Base-by-base conservation (phyloP, 2,113 vertebrate genomes). In the Uria lomvia region DNA sequence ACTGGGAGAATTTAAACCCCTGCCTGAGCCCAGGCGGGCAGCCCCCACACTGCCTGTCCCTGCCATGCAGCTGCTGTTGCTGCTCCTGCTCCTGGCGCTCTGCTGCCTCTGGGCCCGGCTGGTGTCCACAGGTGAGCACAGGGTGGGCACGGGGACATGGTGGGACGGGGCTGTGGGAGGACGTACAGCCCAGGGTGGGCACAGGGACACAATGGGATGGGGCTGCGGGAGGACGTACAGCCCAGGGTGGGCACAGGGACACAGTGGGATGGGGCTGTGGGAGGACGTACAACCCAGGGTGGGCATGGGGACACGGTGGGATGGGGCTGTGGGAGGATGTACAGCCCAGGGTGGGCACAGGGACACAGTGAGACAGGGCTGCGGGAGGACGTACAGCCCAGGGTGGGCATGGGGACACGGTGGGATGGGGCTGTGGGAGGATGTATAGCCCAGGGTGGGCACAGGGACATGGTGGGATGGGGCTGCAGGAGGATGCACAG, bases 11-110 rank as follows among this genome's bases (percentile, higher is more conserved):
- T 94, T 96, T 97, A 97, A 96, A 86, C 0, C 60, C 26, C 62
- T 42, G 71, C n/a, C 63, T 4, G 52, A 16, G 45, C 60, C 47
- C 1, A 0, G 60, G 20, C 55, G 9, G 19, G 82, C 66, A 74
- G 52, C 81, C 70, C 73, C 55, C 16, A 5, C 5, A 0, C 87
- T 53, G 72, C 67, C 62, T 2, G 4, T 17, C 53, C 77, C 0
- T 3, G 3, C 89, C 89, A 95, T 97, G 95, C 10, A 47, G 45
- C 72, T 96, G 68, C 91, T 94, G 83, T 38, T 9, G 0, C 94
- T 96, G 71, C 87, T 96, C 13, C 77, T 96, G 93, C 94, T 96
- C 12, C 88, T 96, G 93, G 96, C 77, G 40, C n/a, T 95, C 63
- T 95, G 86, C 92, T 97, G 92, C 72, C 95, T 93, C 90, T 93